These are phyloP conservation scores for Suillia variegata DNA, from an alignment of 2,888 invertebrate species.

Conservation along the genomic window DNA sequence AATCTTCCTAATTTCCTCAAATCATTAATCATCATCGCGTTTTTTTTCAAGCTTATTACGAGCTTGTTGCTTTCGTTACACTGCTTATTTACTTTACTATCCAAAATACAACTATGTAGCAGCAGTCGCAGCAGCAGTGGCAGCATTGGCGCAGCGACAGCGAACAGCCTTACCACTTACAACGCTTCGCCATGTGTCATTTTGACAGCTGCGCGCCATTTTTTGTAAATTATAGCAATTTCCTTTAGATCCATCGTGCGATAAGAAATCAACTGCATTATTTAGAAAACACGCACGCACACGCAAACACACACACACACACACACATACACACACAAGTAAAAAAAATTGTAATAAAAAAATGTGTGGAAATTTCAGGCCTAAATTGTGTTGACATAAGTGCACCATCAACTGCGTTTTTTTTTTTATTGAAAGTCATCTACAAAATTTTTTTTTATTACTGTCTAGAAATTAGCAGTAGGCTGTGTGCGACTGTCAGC, in stretches of 20 bases:
- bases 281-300: not conserved
- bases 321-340: no score
- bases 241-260: constrained; percentile 19
- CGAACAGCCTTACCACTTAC: no score
- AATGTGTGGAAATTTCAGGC: no score
- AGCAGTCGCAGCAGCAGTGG: no score
- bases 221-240: constrained; percentile 26
- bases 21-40: not conserved
- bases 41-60: not conserved
- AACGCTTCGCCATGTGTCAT: constrained; percentile 16
- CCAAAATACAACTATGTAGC: no score
- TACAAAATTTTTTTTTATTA: no score
- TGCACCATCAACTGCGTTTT: not conserved
- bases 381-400: not conserved
- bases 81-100: no score
- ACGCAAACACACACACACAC: no score
- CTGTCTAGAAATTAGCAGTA: not conserved
- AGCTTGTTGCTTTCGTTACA: not conserved
- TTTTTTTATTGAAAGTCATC: no score
- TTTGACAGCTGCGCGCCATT: constrained; percentile 9
- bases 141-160: no score
- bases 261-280: constrained; percentile 5
- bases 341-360: no score
- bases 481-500: not conserved
- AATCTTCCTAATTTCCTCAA: not conserved